These are phyloP conservation scores for Eira barbara DNA, from an alignment of 2,113 vertebrate species.

Conservation along the genomic window DNA sequence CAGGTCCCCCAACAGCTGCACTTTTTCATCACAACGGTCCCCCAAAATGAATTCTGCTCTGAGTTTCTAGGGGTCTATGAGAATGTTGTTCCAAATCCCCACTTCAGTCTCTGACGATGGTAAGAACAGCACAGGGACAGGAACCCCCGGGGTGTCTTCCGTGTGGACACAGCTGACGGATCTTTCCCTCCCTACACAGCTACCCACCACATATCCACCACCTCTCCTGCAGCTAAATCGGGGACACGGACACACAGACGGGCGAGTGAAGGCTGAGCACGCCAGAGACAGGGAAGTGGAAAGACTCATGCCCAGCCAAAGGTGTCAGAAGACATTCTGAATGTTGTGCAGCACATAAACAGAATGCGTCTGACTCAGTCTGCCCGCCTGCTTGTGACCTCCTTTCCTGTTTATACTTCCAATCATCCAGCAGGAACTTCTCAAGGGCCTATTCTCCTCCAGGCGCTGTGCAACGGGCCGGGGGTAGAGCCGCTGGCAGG, in stretches of 20 bases:
- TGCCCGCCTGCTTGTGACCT: not conserved
- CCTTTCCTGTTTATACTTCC: not conserved
- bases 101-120: not conserved
- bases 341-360: fast-evolving
- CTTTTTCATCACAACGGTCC: not conserved
- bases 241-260: too few species aligned
- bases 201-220: fast-evolving
- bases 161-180: not conserved
- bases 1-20: not conserved
- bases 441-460: not conserved
- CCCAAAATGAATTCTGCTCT: not conserved
- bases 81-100: not conserved
- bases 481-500: not conserved
- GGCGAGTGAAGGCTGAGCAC: fast-evolving
- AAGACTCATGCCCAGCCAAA: not conserved
- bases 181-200: not conserved
- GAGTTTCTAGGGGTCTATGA: not conserved
- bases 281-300: too few species aligned
- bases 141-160: not conserved
- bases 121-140: not conserved
- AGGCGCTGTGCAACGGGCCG: fast-evolving
- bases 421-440: not conserved
- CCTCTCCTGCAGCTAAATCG: not conserved
- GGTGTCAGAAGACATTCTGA: not conserved
- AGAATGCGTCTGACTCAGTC: not conserved